Evolutionary conservation across 2,888 invertebrate species (phyloP).

Genomic region (Rosalia funebris): DNA sequence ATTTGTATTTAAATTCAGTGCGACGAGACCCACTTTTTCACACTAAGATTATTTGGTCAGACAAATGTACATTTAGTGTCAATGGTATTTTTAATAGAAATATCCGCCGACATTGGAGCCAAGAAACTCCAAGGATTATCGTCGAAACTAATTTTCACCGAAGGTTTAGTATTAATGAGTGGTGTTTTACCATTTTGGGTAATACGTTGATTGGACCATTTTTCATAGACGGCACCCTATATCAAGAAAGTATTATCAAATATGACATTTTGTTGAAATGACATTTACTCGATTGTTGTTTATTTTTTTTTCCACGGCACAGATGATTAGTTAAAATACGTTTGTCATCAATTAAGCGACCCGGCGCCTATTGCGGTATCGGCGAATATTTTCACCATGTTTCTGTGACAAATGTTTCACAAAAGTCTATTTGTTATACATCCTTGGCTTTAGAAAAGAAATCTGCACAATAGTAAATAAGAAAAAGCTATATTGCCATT

Average conservation of each 20-base stretch:
- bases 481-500: too few relatives aligned
- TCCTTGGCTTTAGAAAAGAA: too few relatives aligned
- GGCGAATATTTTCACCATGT: too few relatives aligned
- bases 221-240: conserved; percentile 1
- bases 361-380: too few relatives aligned
- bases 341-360: too few relatives aligned
- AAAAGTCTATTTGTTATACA: too few relatives aligned
- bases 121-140: conserved; percentile 3
- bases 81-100: conserved; percentile 11
- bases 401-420: too few relatives aligned
- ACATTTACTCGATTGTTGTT: too few relatives aligned
- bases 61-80: conserved; percentile 1
- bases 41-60: conserved; percentile 7
- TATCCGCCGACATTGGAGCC: conserved; percentile 3
- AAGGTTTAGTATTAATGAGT: background rate
- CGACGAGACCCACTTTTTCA: conserved; percentile 2
- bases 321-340: too few relatives aligned
- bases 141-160: conserved; percentile 1
- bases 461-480: too few relatives aligned
- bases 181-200: background rate
- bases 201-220: conserved; percentile 3
- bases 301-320: too few relatives aligned
- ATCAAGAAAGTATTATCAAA: conserved; percentile 4
- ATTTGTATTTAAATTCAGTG: conserved; percentile 10
- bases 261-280: too few relatives aligned